phyloP scores from a whole-genome alignment of 2,888 invertebrate species.

The Diploptera punctata region DNA sequence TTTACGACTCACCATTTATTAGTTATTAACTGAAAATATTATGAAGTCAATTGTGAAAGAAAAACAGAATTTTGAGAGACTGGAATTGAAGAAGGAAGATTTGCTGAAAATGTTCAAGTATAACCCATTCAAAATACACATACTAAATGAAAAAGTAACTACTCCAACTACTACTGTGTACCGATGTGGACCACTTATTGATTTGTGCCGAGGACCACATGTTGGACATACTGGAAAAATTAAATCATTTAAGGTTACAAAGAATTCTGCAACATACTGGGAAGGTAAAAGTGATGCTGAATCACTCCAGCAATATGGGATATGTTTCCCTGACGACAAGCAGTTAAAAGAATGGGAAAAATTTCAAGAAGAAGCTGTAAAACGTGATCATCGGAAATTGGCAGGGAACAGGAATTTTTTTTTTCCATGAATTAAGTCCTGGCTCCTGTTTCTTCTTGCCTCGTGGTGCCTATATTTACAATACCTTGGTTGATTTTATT shows the following conservation, averaged over 20 bases:
- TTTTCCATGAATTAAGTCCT: slow-evolving; percentile 98
- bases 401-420: slow-evolving; percentile 97
- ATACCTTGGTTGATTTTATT: slow-evolving; percentile 88
- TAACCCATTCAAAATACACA: slow-evolving; percentile 89
- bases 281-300: slow-evolving; percentile 96
- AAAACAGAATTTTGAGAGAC: slow-evolving; percentile 96
- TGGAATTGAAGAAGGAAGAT: slow-evolving; percentile 94
- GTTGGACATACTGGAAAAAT: slow-evolving; percentile 97
- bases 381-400: slow-evolving; percentile 94
- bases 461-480: slow-evolving; percentile 95
- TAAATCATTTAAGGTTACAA: slow-evolving; percentile 89
- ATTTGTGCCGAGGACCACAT: slow-evolving; percentile 97
- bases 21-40: slow-evolving; percentile 80
- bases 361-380: slow-evolving; percentile 96
- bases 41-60: slow-evolving; percentile 93
- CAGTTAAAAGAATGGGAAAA: slow-evolving; percentile 98
- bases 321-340: slow-evolving; percentile 96
- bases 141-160: slow-evolving; percentile 91
- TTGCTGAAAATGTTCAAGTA: slow-evolving; percentile 92
- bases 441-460: slow-evolving; percentile 99
- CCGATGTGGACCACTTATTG: slow-evolving; percentile 94
- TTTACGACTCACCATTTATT: too few species aligned
- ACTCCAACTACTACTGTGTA: slow-evolving; percentile 97
- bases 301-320: slow-evolving; percentile 93
- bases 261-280: slow-evolving; percentile 86